phyloP scores from a whole-genome alignment of 1,140 invertebrate genomes.

The Lucilia cuprina region DNA sequence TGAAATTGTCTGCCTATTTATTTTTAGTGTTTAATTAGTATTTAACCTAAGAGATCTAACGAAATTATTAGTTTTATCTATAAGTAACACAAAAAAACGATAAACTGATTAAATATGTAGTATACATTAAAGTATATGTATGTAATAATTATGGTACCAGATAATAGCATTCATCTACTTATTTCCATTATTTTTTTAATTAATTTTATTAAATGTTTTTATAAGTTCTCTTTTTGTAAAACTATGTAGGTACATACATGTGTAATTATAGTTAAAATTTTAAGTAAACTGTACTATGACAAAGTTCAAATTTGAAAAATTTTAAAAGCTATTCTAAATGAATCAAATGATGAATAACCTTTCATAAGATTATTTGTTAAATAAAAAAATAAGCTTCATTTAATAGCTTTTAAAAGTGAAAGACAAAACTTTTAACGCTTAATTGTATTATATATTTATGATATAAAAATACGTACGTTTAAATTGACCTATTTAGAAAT shows the following conservation, averaged over 20 bases:
- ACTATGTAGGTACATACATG: background rate
- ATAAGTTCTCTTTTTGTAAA: background rate
- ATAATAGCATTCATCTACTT: background rate
- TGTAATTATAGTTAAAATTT: background rate
- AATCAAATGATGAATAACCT: conserved; percentile 1
- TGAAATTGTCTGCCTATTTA: conserved; percentile 27
- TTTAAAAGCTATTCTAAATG: conserved; percentile 31
- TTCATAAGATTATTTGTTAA: background rate
- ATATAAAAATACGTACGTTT: background rate
- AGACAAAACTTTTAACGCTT: background rate
- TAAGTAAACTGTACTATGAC: background rate
- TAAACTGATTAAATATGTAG: background rate
- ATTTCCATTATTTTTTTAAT: background rate
- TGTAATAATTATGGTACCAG: conserved; percentile 11
- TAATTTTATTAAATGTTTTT: background rate
- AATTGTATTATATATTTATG: background rate
- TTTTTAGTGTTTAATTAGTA: conserved; percentile 27
- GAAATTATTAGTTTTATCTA: conserved; percentile 21
- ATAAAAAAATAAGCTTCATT: conserved; percentile 12
- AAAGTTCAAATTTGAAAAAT: background rate
- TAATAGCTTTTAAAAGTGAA: conserved; percentile 19
- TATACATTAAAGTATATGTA: background rate
- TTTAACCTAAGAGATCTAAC: conserved; percentile 16
- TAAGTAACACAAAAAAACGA: background rate
- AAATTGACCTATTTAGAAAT: background rate